A percentile compares a stretch with the other conserved stretches of the same genome.
Conservation (phyloP, 2,888 invertebrate genomes). For the Allacma fusca region DNA sequence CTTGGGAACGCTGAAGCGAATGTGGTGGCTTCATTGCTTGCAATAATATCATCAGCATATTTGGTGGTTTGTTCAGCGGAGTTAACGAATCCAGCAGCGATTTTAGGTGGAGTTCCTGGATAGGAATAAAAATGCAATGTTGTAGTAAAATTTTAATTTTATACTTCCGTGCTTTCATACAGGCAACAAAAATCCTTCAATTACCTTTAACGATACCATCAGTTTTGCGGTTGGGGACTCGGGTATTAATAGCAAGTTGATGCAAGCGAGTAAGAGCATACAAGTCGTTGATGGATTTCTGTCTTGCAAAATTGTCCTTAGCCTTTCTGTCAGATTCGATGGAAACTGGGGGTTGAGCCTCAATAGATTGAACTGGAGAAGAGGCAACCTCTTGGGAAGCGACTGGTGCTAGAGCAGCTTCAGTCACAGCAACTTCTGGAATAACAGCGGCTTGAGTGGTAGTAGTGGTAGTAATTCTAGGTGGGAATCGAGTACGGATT, state of each 20-base stretch:
- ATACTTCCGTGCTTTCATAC: no score
- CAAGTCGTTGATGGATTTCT: conserved; percentile 59
- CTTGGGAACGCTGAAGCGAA: conserved; percentile 23
- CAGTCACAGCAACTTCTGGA: conserved; percentile 6
- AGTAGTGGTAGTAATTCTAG: conserved; percentile 24
- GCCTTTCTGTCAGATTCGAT: conserved; percentile 44
- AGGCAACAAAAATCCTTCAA: no score
- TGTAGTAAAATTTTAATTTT: not conserved
- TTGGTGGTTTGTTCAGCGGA: conserved; percentile 42
- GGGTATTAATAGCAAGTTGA: conserved; percentile 59
- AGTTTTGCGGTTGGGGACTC: conserved; percentile 53
- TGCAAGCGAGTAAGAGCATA: conserved; percentile 60
- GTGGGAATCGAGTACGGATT: conserved; percentile 46
- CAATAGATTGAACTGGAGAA: conserved; percentile 29
- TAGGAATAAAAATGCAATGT: not conserved
- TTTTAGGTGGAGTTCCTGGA: conserved; percentile 33
- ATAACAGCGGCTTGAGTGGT: conserved; percentile 6
- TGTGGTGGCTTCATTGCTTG: conserved; percentile 38
- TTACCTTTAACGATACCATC: not conserved
- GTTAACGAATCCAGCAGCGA: conserved; percentile 28
- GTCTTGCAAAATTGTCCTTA: conserved; percentile 57
- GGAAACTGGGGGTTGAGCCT: conserved; percentile 7
- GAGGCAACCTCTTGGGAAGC: conserved; percentile 6
- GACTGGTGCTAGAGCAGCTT: not conserved
- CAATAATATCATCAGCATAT: conserved; percentile 20